phyloP scores from a whole-genome alignment of 2,888 invertebrate genomes.

The Troglohyphantes excavatus region DNA sequence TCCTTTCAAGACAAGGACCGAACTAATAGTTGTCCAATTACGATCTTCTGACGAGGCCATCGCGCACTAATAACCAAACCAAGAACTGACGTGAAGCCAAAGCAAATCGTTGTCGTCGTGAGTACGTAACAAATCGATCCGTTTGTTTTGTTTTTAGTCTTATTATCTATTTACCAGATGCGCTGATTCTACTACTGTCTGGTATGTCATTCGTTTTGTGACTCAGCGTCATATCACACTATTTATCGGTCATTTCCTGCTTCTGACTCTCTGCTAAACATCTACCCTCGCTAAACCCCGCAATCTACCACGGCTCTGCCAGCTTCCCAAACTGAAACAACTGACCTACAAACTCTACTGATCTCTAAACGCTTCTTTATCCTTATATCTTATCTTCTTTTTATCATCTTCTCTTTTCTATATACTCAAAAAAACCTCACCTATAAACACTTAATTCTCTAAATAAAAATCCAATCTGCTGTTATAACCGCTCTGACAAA shows the following conservation, averaged over 20 bases:
- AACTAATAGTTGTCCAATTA: too few relatives aligned
- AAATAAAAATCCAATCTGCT: too few relatives aligned
- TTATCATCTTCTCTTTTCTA: neutral
- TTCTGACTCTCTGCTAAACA: neutral
- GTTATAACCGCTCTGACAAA: too few relatives aligned
- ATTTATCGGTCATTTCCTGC: neutral
- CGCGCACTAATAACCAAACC: too few relatives aligned
- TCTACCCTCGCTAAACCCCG: neutral
- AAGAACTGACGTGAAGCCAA: too few relatives aligned
- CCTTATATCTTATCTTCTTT: too few relatives aligned
- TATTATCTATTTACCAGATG: neutral
- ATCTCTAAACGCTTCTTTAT: neutral
- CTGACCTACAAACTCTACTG: slow-evolving; percentile 26
- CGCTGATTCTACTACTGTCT: neutral
- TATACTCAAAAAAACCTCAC: neutral
- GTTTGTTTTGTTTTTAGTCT: slow-evolving; percentile 1
- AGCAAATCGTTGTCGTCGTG: neutral
- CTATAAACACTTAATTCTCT: too few relatives aligned
- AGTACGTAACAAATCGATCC: slow-evolving; percentile 1
- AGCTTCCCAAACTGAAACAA: neutral
- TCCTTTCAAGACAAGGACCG: too few relatives aligned
- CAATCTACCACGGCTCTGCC: neutral
- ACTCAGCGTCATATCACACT: slow-evolving; percentile 47
- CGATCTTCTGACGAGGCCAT: too few relatives aligned
- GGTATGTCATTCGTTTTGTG: slow-evolving; percentile 30